phyloP scores from a whole-genome alignment of 1,140 invertebrate species.

The Bathynomus jamesi region DNA sequence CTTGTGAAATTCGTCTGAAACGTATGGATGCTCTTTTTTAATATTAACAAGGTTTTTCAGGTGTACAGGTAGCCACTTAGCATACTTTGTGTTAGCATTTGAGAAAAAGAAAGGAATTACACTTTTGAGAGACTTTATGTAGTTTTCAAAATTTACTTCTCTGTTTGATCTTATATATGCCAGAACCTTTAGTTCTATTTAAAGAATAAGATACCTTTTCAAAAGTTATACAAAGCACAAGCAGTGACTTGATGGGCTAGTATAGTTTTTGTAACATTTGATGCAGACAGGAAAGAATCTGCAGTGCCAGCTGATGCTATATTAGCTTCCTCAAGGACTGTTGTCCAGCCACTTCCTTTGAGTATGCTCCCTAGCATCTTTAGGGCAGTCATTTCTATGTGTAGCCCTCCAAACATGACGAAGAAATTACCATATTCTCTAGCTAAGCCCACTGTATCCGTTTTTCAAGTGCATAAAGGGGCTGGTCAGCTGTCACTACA shows the following conservation, averaged over 20 bases:
- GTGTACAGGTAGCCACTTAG: neutral
- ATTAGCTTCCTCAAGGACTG: too few species aligned
- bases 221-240: too few species aligned
- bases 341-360: too few species aligned
- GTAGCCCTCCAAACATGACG: too few species aligned
- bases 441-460: conserved; percentile 36
- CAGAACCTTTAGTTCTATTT: neutral
- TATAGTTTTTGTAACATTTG: too few species aligned
- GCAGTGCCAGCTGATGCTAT: too few species aligned
- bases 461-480: conserved; percentile 31
- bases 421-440: too few species aligned
- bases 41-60: too few species aligned
- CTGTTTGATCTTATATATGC: neutral
- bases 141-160: neutral
- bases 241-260: too few species aligned
- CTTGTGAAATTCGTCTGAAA: neutral
- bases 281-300: too few species aligned
- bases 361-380: too few species aligned
- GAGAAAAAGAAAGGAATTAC: neutral
- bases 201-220: neutral
- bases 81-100: neutral
- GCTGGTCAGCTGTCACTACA: conserved; percentile 29
- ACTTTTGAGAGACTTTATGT: neutral
- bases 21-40: neutral
- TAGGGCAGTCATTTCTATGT: too few species aligned